These are phyloP conservation scores for Climacteris rufus DNA, from an alignment of 2,113 vertebrate genomes.

Conservation along the genomic window DNA sequence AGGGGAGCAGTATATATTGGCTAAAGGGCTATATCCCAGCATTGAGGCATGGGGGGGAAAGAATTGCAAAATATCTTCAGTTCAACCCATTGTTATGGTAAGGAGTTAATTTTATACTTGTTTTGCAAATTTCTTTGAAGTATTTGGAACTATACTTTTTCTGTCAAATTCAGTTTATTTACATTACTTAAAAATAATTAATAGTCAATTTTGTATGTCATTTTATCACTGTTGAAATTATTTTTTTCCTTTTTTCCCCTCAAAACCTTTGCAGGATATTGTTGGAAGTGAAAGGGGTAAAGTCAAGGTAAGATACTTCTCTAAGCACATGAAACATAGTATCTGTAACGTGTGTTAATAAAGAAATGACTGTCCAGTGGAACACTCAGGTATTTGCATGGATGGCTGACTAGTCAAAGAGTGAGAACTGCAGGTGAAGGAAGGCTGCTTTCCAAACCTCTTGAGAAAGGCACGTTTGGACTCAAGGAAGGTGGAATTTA, in stretches of 20 bases:
- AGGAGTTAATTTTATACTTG: slow-evolving; percentile 35
- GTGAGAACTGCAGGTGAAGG: neutral
- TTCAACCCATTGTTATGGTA: slow-evolving; percentile 90
- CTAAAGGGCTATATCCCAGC: slow-evolving; percentile 86
- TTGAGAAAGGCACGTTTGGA: neutral
- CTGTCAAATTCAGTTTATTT: neutral
- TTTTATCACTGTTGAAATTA: neutral
- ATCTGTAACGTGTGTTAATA: neutral
- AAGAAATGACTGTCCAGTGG: neutral
- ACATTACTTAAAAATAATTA: neutral
- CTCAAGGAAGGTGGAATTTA: neutral
- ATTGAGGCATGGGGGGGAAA: slow-evolving; percentile 88
- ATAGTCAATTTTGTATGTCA: neutral
- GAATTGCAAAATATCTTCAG: slow-evolving; percentile 83
- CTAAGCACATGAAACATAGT: neutral
- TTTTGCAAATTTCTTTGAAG: neutral
- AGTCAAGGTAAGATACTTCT: slow-evolving; percentile 73
- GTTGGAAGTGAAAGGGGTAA: slow-evolving; percentile 43
- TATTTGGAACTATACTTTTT: neutral
- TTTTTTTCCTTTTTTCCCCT: neutral
- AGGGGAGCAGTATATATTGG: slow-evolving; percentile 87
- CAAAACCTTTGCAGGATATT: slow-evolving; percentile 68
- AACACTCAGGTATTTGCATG: neutral
- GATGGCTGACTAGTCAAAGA: neutral
- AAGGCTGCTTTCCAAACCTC: neutral